A percentile compares a stretch with the other conserved stretches of the same genome.
Evolutionary conservation across 2,113 vertebrate species (phyloP).

Genomic region (Aegithalos caudatus): DNA sequence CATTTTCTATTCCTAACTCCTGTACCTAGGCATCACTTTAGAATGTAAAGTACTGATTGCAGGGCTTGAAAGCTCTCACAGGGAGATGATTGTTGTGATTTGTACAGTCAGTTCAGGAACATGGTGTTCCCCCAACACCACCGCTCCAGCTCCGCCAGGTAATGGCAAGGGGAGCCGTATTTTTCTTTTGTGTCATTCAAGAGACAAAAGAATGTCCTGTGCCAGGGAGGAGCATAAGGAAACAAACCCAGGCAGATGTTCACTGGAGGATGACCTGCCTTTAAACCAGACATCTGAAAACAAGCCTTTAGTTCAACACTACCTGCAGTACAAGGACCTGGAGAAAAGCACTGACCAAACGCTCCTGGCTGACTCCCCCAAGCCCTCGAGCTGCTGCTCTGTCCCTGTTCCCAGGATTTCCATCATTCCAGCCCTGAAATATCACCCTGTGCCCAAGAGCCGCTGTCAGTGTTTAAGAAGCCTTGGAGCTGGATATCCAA

Average conservation of each 20-base stretch:
- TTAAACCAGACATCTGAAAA: neutral
- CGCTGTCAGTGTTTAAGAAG: rapidly evolving
- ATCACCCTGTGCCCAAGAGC: neutral
- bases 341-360: neutral
- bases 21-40: neutral
- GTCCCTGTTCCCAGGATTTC: neutral
- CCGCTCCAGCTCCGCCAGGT: neutral
- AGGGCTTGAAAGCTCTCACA: neutral
- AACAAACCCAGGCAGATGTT: neutral
- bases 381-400: neutral
- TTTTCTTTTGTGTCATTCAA: neutral
- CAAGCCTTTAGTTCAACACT: neutral
- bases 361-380: neutral
- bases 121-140: neutral
- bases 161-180: neutral
- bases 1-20: neutral
- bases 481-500: neutral
- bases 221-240: neutral
- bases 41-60: neutral
- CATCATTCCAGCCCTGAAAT: neutral
- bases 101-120: neutral
- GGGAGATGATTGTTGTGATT: neutral
- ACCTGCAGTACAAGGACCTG: neutral
- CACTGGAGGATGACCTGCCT: neutral
- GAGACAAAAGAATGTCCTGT: neutral